A percentile compares a stretch with the other conserved stretches of the same genome.
These are phyloP conservation scores for Acanthornis magna DNA, from an alignment of 2,797 vertebrate genomes.

Conservation along the genomic window DNA sequence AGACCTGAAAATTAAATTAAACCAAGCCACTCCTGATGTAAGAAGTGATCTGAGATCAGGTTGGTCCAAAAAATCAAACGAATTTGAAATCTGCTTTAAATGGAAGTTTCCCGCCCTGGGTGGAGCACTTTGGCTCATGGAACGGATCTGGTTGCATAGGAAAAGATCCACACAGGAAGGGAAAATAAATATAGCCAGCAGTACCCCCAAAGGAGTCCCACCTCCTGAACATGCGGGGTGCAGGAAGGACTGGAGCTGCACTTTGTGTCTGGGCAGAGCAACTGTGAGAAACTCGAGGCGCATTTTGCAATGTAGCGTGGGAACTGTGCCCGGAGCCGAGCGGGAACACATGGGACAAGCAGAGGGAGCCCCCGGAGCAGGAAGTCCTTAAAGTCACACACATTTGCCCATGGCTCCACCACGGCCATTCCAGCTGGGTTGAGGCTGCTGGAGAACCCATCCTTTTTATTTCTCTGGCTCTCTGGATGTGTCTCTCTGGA, in stretches of 20 bases:
- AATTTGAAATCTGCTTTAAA: not conserved
- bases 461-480: not conserved
- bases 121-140: fast-evolving
- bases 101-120: fast-evolving
- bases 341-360: not conserved
- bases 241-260: not conserved
- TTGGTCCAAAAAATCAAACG: not conserved
- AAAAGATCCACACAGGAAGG: not conserved
- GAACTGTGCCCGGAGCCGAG: slow-evolving; percentile 19
- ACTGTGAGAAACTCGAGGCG: slow-evolving; percentile 31
- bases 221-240: not conserved
- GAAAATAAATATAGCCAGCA: not conserved
- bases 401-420: not conserved
- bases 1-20: not conserved
- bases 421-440: not conserved
- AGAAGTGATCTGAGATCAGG: not conserved
- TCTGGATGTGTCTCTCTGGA: not conserved
- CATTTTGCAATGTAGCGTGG: slow-evolving; percentile 9
- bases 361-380: not conserved
- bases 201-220: not conserved
- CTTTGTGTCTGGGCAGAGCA: not conserved
- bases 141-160: not conserved
- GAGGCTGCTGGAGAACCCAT: not conserved
- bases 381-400: slow-evolving; percentile 14
- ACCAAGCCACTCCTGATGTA: not conserved